Evolutionary conservation across 2,888 invertebrate species (phyloP), one percentile per base, ranked within the genome.

Genomic region (Uropetala carovei): DNA sequence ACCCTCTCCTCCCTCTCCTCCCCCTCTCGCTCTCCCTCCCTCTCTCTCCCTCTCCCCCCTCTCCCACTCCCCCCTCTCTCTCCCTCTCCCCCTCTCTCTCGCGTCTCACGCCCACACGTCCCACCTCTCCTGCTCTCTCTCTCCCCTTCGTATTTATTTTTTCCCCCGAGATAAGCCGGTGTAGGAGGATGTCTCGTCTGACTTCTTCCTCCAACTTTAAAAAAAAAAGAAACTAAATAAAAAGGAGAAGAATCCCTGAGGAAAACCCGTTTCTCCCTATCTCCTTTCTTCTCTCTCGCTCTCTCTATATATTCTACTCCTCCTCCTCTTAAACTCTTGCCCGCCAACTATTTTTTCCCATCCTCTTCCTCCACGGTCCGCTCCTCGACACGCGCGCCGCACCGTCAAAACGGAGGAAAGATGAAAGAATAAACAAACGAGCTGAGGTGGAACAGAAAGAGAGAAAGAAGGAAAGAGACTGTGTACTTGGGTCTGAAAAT

Each of bases 61-160:
- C 68, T 68, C 68, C 5, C 68, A 1, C n/a, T 5, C 68, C 68
- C 5, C 68, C n/a, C 5, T 5, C 68, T 68, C 68, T 68, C 89
- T 30, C 27, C 30, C 57, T n/a, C 89, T 58, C 89, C 18, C 30
- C 89, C 30, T 14, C n/a, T 43, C 57, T 16, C 18, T 83, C 56
- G 56, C 83, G 56, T 83, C 83, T 57, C 43, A 83, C 56, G 83
- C 83, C 57, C 56, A 57, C 83, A 83, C 43, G 83, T 57, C 83
- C 4, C 18, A 83, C 18, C 56, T 57, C 8, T 83, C 43, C 30
- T 83, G 56, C n/a, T 18, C 18, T 0, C 43, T 82, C 43, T 3
- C 5, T 43, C 5, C 5, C 5, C 43, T 43, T 43, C 43, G 43
- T 43, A 3, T 43, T 43, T 43, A 43, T 43, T 43, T 43, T 43